These are phyloP conservation scores for Hylomyscus alleni DNA, from an alignment of 2,797 vertebrate species.

Conservation along the genomic window DNA sequence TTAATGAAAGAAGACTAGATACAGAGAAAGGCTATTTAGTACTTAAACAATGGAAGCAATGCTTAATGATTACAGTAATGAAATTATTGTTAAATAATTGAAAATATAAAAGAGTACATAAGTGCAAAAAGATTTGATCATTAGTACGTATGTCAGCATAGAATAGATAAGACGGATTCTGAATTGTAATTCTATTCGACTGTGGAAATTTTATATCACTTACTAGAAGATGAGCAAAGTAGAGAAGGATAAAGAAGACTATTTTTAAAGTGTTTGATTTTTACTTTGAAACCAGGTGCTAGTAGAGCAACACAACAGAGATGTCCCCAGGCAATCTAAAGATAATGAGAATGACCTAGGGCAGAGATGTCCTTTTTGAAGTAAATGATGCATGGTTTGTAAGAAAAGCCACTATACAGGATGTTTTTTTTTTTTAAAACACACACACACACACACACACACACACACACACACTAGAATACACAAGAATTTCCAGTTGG, in stretches of 20 bases:
- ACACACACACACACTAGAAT: background rate
- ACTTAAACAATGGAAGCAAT: background rate
- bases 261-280: background rate
- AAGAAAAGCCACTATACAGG: background rate
- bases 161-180: background rate
- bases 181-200: background rate
- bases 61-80: background rate
- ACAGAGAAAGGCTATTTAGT: background rate
- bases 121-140: background rate
- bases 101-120: conserved; percentile 13
- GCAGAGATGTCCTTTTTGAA: background rate
- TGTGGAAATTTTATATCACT: background rate
- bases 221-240: background rate
- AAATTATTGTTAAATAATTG: background rate
- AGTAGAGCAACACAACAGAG: background rate
- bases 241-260: background rate
- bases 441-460: background rate
- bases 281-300: background rate
- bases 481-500: background rate
- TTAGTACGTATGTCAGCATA: background rate
- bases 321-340: background rate
- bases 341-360: background rate
- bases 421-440: background rate
- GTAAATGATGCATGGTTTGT: background rate
- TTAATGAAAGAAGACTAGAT: background rate